Conservation (phyloP, 2,113 vertebrate species). For the Vombatus ursinus region DNA sequence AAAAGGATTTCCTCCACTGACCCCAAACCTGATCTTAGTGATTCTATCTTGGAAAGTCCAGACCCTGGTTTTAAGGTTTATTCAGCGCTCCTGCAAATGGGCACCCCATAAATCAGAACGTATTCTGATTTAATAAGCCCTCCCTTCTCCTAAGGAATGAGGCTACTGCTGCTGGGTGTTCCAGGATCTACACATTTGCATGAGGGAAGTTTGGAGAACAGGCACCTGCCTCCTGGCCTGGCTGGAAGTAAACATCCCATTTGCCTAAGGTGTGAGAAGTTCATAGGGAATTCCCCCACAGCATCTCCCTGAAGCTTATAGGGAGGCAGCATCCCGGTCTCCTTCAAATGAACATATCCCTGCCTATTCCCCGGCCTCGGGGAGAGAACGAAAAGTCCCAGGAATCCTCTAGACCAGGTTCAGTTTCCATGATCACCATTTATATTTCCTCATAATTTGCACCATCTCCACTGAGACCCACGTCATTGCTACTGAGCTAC, state of each 20-base stretch:
- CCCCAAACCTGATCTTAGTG: neutral
- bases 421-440: neutral
- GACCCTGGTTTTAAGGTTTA: neutral
- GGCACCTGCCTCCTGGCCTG: neutral
- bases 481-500: neutral
- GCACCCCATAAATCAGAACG: neutral
- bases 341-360: neutral
- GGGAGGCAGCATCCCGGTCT: neutral
- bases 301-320: neutral
- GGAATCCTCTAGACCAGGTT: neutral
- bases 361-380: neutral
- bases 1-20: neutral
- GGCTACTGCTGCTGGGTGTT: neutral
- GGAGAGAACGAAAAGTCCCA: neutral
- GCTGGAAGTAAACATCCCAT: slow-evolving; percentile 5
- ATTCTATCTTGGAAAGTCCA: neutral
- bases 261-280: slow-evolving; percentile 9
- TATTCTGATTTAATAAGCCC: neutral
- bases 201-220: neutral
- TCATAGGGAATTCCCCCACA: neutral
- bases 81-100: neutral
- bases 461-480: neutral
- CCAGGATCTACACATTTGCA: neutral
- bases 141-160: neutral
- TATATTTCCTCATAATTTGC: neutral